Evolutionary conservation across 2,888 invertebrate species (phyloP).

Genomic region (Agrotis segetum): DNA sequence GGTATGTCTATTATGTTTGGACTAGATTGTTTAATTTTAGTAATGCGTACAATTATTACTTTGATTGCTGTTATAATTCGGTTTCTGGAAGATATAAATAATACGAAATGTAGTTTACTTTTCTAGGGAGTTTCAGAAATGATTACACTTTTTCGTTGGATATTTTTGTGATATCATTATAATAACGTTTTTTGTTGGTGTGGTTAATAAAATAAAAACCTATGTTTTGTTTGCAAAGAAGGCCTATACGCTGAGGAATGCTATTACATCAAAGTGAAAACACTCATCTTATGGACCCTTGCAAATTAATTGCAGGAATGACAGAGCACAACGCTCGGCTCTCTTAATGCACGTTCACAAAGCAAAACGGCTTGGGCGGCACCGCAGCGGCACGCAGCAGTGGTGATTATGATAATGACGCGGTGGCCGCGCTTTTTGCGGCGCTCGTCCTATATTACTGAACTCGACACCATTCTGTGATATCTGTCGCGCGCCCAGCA

Average conservation of each 20-base stretch:
- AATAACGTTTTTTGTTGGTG: not conserved
- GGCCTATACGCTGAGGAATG: constrained; percentile 16
- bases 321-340: constrained; percentile 87
- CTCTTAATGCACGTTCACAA: constrained; percentile 89
- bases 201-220: not conserved
- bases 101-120: not conserved
- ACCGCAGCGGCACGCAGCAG: constrained; percentile 84
- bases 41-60: not conserved
- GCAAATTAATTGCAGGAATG: constrained; percentile 89
- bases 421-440: constrained; percentile 89
- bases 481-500: constrained; percentile 72
- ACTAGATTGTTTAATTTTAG: not conserved
- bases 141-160: not conserved
- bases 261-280: constrained; percentile 72
- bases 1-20: constrained; percentile 26
- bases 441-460: constrained; percentile 84
- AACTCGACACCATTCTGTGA: constrained; percentile 85
- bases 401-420: constrained; percentile 91
- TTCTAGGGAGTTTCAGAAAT: not conserved
- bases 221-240: not conserved
- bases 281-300: constrained; percentile 80
- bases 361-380: constrained; percentile 88
- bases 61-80: not conserved
- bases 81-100: not conserved
- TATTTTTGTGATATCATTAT: not conserved